A percentile compares a stretch with the other conserved stretches of the same genome.
These are phyloP conservation scores for Lithobates pipiens DNA, from an alignment of 2,797 vertebrate species.

Conservation along the genomic window DNA sequence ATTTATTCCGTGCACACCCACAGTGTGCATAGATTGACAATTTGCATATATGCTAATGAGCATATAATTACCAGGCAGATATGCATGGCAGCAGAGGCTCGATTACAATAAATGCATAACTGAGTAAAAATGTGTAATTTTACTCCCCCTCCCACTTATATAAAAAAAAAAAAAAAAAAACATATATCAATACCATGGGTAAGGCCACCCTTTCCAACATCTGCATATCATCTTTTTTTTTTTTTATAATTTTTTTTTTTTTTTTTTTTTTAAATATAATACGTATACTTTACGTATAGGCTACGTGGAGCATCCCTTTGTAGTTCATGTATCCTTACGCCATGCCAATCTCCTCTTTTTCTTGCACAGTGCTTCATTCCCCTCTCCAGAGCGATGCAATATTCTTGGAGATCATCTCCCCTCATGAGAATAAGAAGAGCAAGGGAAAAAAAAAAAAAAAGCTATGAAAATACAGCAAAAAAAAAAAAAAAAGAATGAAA, in stretches of 20 bases:
- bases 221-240: slow-evolving; percentile 66
- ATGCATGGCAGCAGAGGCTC: slow-evolving; percentile 63
- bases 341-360: slow-evolving; percentile 45
- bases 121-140: slow-evolving; percentile 53
- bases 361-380: slow-evolving; percentile 12
- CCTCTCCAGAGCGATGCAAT: slow-evolving; percentile 27
- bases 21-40: slow-evolving; percentile 67
- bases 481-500: not conserved
- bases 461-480: not conserved
- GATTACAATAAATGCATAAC: slow-evolving; percentile 71
- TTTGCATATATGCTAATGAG: slow-evolving; percentile 81
- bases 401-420: slow-evolving; percentile 6
- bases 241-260: not conserved
- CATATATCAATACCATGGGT: not conserved
- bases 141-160: not conserved
- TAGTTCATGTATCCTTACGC: slow-evolving; percentile 65
- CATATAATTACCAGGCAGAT: slow-evolving; percentile 73
- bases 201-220: slow-evolving; percentile 47
- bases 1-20: slow-evolving; percentile 62
- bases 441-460: too few species aligned
- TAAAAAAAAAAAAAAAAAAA: not conserved
- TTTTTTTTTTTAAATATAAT: slow-evolving; percentile 36
- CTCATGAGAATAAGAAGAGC: not conserved
- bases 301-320: slow-evolving; percentile 65
- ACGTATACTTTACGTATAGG: slow-evolving; percentile 64